A percentile compares a stretch with the other conserved stretches of the same genome.
Conservation (phyloP, 2,888 invertebrate genomes). For the Leptopterna dolabrata region DNA sequence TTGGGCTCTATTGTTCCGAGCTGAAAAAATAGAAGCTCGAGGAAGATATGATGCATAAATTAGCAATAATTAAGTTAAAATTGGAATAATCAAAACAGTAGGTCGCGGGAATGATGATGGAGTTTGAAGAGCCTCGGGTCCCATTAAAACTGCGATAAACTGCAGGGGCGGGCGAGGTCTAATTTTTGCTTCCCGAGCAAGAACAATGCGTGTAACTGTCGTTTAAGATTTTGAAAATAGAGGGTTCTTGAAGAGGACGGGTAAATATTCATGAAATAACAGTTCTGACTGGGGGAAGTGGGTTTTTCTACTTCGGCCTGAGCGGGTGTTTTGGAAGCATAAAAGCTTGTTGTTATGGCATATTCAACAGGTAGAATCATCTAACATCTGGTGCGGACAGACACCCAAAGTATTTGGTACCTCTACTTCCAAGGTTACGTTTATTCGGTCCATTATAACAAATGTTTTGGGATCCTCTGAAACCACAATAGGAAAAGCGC, state of each 20-base stretch:
- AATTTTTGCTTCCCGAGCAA: not conserved
- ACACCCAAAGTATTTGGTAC: too few relatives aligned
- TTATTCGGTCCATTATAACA: too few relatives aligned
- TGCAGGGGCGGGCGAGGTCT: not conserved
- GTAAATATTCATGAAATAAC: not conserved
- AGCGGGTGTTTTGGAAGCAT: too few relatives aligned
- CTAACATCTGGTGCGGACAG: too few relatives aligned
- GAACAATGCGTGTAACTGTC: not conserved
- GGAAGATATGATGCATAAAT: conserved; percentile 20
- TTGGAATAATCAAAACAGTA: not conserved
- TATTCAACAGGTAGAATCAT: too few relatives aligned
- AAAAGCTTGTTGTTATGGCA: too few relatives aligned
- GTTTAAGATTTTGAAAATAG: not conserved
- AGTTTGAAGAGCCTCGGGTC: not conserved
- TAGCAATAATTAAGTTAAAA: conserved; percentile 15
- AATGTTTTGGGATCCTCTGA: too few relatives aligned
- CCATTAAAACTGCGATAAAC: not conserved
- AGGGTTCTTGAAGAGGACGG: not conserved
- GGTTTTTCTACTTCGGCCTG: too few relatives aligned
- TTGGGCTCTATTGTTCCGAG: not conserved
- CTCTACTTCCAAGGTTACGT: too few relatives aligned
- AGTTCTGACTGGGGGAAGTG: not conserved
- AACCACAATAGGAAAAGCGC: too few relatives aligned
- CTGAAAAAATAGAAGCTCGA: not conserved
- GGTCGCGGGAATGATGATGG: not conserved